Percentiles rank a stretch among this genome's conserved stretches.
Conservation (phyloP, 1,140 invertebrate genomes). For the Brachionus angularis region DNA sequence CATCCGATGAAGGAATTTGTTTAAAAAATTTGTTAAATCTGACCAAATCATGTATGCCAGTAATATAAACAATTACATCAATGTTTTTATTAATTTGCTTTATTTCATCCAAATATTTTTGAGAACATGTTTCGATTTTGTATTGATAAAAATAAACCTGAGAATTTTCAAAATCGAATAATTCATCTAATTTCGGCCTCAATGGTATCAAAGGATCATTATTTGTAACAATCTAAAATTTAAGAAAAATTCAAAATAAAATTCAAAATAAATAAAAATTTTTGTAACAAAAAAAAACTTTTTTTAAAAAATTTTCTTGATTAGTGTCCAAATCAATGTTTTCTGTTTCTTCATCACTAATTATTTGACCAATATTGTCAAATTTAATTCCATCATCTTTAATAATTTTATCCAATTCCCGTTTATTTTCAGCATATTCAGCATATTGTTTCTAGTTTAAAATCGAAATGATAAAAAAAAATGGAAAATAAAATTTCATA, state of each 20-base stretch:
- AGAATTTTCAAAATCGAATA: neutral
- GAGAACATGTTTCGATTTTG: neutral
- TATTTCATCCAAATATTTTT: neutral
- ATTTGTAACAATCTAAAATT: neutral
- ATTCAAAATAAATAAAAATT: too few relatives aligned
- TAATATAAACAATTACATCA: neutral
- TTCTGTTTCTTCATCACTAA: neutral
- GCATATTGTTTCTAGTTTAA: conserved; percentile 11
- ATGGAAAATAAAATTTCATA: neutral
- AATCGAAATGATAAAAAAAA: neutral
- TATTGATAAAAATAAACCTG: neutral
- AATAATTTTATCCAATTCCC: conserved; percentile 14
- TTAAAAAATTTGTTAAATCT: neutral
- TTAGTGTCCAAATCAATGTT: neutral
- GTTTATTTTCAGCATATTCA: conserved; percentile 16
- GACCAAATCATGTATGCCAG: neutral
- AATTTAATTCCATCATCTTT: neutral
- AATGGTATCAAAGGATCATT: conserved; percentile 2
- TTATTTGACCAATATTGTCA: neutral
- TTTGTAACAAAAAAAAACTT: neutral
- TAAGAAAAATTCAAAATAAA: neutral
- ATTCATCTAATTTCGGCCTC: neutral
- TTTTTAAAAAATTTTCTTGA: neutral
- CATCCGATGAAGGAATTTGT: neutral
- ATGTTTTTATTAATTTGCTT: neutral